These are phyloP conservation scores for Sminthurides aquaticus DNA, from an alignment of 2,888 invertebrate species.

Conservation along the genomic window DNA sequence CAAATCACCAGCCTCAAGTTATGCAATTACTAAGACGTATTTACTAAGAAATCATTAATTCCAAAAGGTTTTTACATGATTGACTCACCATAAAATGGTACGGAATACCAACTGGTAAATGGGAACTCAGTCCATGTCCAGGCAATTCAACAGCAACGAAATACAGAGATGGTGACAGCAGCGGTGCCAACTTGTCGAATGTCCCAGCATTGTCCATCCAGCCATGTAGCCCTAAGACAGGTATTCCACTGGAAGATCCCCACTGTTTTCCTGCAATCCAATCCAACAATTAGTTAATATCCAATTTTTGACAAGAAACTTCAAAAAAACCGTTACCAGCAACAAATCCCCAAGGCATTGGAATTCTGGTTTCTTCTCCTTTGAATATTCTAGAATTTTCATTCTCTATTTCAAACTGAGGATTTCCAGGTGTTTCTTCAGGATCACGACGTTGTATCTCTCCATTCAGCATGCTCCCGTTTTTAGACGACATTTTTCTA, in stretches of 20 bases:
- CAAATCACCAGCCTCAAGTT: background rate
- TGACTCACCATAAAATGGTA: slow-evolving; percentile 44
- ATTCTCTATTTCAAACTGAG: background rate
- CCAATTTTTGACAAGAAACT: too few relatives aligned
- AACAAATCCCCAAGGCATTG: slow-evolving; percentile 38
- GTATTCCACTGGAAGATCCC: slow-evolving; percentile 44
- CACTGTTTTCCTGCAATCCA: slow-evolving; percentile 15
- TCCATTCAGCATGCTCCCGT: background rate
- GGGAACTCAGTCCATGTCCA: slow-evolving; percentile 56
- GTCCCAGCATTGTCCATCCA: slow-evolving; percentile 50
- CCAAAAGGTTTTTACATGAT: too few relatives aligned
- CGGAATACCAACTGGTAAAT: slow-evolving; percentile 46
- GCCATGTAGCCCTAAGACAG: slow-evolving; percentile 46
- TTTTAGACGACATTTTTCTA: background rate
- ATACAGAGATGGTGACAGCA: slow-evolving; percentile 55
- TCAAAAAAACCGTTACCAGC: slow-evolving; percentile 30
- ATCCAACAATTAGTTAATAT: too few relatives aligned
- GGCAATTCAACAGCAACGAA: slow-evolving; percentile 52
- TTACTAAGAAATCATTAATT: too few relatives aligned
- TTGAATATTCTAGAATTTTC: slow-evolving; percentile 1
- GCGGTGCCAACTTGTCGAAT: slow-evolving; percentile 48
- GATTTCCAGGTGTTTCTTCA: background rate
- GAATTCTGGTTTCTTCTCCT: slow-evolving; percentile 18
- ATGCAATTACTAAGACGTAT: background rate
- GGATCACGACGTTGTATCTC: background rate